Evolutionary conservation across 2,113 vertebrate genomes (phyloP), one percentile per base, ranked within the genome.

Genomic region (Poecilia latipinna): DNA sequence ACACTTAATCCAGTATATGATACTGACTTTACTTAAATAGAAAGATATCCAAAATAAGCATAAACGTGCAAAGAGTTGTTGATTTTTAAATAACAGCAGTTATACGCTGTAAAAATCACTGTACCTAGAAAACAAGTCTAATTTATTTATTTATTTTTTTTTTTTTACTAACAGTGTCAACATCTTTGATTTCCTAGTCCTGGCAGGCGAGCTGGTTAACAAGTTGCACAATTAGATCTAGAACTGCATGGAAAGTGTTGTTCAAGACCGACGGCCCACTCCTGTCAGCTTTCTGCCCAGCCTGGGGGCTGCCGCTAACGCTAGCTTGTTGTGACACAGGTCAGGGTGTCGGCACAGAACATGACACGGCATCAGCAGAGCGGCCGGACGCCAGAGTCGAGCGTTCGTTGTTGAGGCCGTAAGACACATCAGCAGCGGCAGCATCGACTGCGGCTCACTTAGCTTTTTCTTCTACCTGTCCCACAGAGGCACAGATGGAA

Each of bases 201-300:
- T 65, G 86, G 71, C 86, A 72, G 19, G 42, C 6, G n/a, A 6
- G 33, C 28, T 24, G 28, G n/a, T 61, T n/a, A 73, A 57, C 74
- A 82, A 88, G 89, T 81, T 62, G 31, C 35, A 54, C 74, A 35
- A 66, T 22, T 77, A 71, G 75, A 89, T 87, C 82, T 82, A 68
- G 88, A 86, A 91, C 73, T n/a, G 61, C 75, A 8, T 37, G 79
- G 74, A 79, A 87, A 87, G 85, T 42, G 15, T 70, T 79, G 74
- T 74, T 65, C 82, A 72, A 89, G 90, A 93, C 91, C 89, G 91
- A 71, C 85, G 90, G 89, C 90, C 93, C 78, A 91, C 92, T 92
- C 87, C 90, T 92, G 90, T 94, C 93, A 92, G 69, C 2, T n/a
- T 57, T 35, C 83, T 83, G 84, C 83, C 67, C 48, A 70, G 75